Conservation (phyloP, 2,888 invertebrate species). For the Aplocera efformata region DNA sequence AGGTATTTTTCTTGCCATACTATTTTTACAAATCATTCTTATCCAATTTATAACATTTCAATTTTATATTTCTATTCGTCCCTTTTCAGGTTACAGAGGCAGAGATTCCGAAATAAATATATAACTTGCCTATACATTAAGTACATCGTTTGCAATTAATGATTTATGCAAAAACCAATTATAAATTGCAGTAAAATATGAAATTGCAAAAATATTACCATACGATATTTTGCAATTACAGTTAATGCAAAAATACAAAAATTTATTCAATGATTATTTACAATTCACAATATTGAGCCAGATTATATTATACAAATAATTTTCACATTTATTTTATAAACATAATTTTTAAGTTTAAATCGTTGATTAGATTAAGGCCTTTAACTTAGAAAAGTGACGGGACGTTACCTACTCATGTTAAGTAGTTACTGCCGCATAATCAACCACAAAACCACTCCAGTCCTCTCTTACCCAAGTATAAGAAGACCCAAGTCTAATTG, state of each 20-base stretch:
- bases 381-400: no score
- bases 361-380: no score
- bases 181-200: no score
- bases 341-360: not conserved
- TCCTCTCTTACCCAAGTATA: no score
- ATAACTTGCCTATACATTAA: constrained; percentile 5
- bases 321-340: not conserved
- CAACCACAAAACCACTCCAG: no score
- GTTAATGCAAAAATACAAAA: not conserved
- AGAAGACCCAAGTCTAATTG: no score
- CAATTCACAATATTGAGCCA: not conserved
- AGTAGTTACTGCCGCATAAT: no score
- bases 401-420: no score
- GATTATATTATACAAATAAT: not conserved
- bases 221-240: no score
- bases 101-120: constrained; percentile 31
- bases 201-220: no score
- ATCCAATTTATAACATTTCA: constrained; percentile 52
- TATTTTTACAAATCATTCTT: constrained; percentile 53
- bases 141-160: constrained; percentile 3
- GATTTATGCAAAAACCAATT: no score
- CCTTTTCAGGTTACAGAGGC: constrained; percentile 42
- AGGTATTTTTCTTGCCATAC: constrained; percentile 33
- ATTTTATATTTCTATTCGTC: constrained; percentile 47
- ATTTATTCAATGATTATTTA: constrained; percentile 5